These are phyloP conservation scores for Eriosoma lanigerum DNA, from an alignment of 1,140 invertebrate genomes.

Conservation along the genomic window DNA sequence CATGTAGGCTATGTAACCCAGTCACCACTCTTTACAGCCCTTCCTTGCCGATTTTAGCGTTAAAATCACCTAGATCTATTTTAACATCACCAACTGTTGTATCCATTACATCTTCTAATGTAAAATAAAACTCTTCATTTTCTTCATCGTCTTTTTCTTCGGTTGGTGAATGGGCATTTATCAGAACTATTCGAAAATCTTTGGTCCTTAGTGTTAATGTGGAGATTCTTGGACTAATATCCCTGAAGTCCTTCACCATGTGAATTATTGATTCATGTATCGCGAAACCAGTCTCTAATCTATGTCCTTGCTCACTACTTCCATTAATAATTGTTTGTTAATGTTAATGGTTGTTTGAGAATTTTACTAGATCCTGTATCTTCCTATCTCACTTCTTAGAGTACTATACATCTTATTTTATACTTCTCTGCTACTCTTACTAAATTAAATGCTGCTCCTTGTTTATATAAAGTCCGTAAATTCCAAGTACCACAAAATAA, in stretches of 20 bases:
- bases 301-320: no score
- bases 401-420: not conserved
- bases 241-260: no score
- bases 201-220: conserved; percentile 4
- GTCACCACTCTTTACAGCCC: conserved; percentile 11
- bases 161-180: conserved; percentile 24
- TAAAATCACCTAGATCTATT: conserved; percentile 52
- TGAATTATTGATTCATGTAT: not conserved
- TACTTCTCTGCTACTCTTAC: conserved; percentile 9
- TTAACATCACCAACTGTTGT: conserved; percentile 37
- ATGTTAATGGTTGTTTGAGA: no score
- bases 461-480: not conserved
- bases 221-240: conserved; percentile 33
- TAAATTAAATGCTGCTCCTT: conserved; percentile 12
- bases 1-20: conserved; percentile 6
- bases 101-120: conserved; percentile 28
- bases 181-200: not conserved
- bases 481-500: conserved; percentile 1
- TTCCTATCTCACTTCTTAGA: no score
- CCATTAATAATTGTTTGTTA: no score
- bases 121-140: conserved; percentile 23
- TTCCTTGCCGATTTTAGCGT: conserved; percentile 36
- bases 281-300: no score
- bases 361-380: no score
- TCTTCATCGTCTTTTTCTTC: conserved; percentile 14